phyloP scores from a whole-genome alignment of 2,113 vertebrate genomes.

The Notiomystis cincta region DNA sequence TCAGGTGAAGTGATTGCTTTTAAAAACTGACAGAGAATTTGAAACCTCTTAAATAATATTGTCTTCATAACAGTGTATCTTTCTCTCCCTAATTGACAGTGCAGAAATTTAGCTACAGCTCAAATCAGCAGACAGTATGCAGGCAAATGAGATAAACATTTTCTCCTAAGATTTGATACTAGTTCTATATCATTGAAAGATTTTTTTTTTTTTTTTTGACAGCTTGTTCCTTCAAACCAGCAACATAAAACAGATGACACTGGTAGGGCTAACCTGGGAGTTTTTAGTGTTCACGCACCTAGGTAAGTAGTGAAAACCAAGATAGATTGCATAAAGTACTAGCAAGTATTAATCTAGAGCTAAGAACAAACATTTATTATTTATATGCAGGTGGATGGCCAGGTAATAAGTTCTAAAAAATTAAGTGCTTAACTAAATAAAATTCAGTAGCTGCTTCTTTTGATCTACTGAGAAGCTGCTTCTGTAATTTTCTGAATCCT shows the following conservation, averaged over 20 bases:
- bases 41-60: neutral
- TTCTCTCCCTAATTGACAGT: neutral
- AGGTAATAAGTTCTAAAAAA: neutral
- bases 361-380: neutral
- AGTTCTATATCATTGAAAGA: neutral
- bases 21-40: neutral
- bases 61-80: neutral
- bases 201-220: neutral
- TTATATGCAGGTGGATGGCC: neutral
- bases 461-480: neutral
- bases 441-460: neutral
- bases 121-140: neutral
- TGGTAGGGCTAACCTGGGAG: slow-evolving; percentile 80
- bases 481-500: neutral
- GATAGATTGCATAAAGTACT: neutral
- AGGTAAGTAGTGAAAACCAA: slow-evolving; percentile 76
- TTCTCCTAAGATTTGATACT: neutral
- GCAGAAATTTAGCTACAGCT: neutral
- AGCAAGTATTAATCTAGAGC: neutral
- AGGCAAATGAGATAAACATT: neutral
- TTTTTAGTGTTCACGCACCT: slow-evolving; percentile 75
- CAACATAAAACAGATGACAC: slow-evolving; percentile 76
- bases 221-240: slow-evolving; percentile 71
- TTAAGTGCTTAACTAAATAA: neutral
- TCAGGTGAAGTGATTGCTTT: neutral